Evolutionary conservation across 2,888 invertebrate species (phyloP).

Genomic region (Nomada ruficornis): DNA sequence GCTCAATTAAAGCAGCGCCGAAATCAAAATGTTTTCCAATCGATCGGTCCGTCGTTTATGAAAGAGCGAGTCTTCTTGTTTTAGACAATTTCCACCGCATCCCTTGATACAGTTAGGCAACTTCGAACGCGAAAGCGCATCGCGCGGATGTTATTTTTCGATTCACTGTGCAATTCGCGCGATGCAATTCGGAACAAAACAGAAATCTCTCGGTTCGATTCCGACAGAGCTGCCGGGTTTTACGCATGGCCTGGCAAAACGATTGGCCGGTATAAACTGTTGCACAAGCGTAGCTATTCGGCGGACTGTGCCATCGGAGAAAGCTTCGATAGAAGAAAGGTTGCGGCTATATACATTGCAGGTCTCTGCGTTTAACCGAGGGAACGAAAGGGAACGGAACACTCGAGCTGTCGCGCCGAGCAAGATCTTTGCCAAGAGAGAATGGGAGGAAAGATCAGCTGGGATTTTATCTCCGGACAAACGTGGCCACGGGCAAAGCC

Average conservation of each 20-base stretch:
- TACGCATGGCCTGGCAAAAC: slow-evolving; percentile 13
- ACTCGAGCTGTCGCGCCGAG: too few species aligned
- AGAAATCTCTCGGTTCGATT: slow-evolving; percentile 1
- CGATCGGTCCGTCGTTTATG: too few species aligned
- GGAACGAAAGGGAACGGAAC: not conserved
- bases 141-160: not conserved
- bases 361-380: not conserved
- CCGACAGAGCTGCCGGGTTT: not conserved
- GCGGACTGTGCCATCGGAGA: slow-evolving; percentile 21
- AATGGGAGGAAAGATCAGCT: slow-evolving; percentile 3
- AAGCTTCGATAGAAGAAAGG: not conserved
- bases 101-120: too few species aligned
- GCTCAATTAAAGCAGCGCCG: slow-evolving; percentile 45
- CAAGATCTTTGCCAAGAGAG: not conserved
- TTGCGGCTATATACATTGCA: not conserved
- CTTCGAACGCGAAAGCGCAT: not conserved
- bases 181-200: not conserved
- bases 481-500: slow-evolving; percentile 44
- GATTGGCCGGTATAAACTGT: not conserved
- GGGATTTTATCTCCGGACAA: slow-evolving; percentile 40
- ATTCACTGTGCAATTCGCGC: not conserved
- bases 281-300: slow-evolving; percentile 20
- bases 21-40: too few species aligned
- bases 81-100: too few species aligned
- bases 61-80: too few species aligned